These are phyloP conservation scores for Corythoichthys haematopterus DNA, from an alignment of 2,113 vertebrate genomes.

Conservation along the genomic window DNA sequence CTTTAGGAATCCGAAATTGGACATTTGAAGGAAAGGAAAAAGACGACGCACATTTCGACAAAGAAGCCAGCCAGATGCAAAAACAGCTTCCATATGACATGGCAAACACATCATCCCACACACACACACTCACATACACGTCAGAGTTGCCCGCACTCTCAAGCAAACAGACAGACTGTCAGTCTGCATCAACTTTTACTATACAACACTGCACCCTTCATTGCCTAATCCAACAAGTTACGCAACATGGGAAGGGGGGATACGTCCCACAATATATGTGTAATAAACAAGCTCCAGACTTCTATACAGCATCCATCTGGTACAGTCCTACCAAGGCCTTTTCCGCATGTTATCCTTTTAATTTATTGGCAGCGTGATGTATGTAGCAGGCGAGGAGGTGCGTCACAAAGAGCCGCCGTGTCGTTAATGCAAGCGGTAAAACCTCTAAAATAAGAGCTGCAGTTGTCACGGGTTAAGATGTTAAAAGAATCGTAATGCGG, in stretches of 20 bases:
- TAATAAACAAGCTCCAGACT: conserved; percentile 46
- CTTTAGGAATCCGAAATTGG: conserved; percentile 32
- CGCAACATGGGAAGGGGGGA: conserved; percentile 26
- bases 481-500: conserved; percentile 13
- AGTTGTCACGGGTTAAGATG: conserved; percentile 22
- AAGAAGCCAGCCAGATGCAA: conserved; percentile 37
- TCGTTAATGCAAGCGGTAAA: conserved; percentile 17
- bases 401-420: conserved; percentile 26
- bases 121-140: conserved; percentile 34
- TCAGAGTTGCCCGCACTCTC: background rate
- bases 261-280: conserved; percentile 26
- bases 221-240: conserved; percentile 27
- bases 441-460: conserved; percentile 42
- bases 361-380: conserved; percentile 44
- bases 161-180: conserved; percentile 7
- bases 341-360: conserved; percentile 15
- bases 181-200: conserved; percentile 16
- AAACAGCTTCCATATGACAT: conserved; percentile 68
- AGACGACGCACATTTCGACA: conserved; percentile 44
- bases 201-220: conserved; percentile 3
- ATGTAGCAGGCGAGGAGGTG: background rate
- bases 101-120: conserved; percentile 44
- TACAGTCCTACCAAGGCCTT: conserved; percentile 18
- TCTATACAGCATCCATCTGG: conserved; percentile 49
- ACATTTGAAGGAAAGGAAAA: conserved; percentile 41